phyloP scores from a whole-genome alignment of 2,888 invertebrate genomes.

The Chouioia cunea region DNA sequence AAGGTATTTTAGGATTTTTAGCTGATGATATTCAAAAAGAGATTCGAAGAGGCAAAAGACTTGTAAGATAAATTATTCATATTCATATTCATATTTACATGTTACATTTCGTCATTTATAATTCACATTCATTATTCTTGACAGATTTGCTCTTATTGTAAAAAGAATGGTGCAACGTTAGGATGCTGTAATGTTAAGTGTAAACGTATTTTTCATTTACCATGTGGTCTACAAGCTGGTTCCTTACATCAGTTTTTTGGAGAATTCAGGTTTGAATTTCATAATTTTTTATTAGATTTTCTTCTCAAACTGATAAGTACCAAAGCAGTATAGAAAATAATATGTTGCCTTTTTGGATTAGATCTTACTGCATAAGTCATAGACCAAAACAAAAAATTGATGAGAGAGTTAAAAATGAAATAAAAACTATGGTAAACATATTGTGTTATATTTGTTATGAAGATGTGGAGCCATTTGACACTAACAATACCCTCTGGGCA shows the following conservation, averaged over 20 bases:
- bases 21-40: constrained; percentile 78
- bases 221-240: constrained; percentile 78
- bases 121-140: constrained; percentile 53
- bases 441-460: constrained; percentile 81
- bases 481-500: constrained; percentile 74
- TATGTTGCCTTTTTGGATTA: constrained; percentile 57
- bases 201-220: constrained; percentile 79
- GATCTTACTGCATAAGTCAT: constrained; percentile 77
- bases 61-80: constrained; percentile 71
- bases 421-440: constrained; percentile 55
- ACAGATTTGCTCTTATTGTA: constrained; percentile 80
- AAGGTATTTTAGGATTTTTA: constrained; percentile 83
- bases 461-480: constrained; percentile 68
- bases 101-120: not conserved
- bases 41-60: constrained; percentile 73
- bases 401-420: constrained; percentile 53
- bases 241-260: constrained; percentile 76
- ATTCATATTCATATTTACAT: constrained; percentile 10
- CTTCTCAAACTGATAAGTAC: constrained; percentile 18
- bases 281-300: constrained; percentile 59
- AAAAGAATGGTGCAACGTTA: constrained; percentile 76
- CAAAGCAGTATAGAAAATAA: not conserved
- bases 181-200: constrained; percentile 79
- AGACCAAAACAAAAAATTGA: constrained; percentile 72
- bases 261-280: constrained; percentile 70